Evolutionary conservation across 1,140 invertebrate genomes (phyloP), one percentile per base, ranked within the genome.

Genomic region (Heterodera schachtii): DNA sequence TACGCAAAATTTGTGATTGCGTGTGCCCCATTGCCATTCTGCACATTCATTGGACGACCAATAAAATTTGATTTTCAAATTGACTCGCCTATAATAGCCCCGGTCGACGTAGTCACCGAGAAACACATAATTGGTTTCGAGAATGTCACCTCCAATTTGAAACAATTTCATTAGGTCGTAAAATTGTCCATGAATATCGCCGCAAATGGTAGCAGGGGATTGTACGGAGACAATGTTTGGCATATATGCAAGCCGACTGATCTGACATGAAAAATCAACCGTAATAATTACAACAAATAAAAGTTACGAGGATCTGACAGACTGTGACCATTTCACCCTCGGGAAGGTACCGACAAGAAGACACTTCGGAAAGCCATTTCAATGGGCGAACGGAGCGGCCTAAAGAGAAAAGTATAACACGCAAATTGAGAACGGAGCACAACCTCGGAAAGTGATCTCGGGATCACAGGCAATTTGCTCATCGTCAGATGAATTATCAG

Each of bases 141-240:
- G 46, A 13, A 82, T 96, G 90, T 95, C 94, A 81, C 97, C 97
- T 85, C 97, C 97, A 93, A 98, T 98, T 92, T 95, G 93, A 92
- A 99, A 99, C 85, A 99, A 91, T 92, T 98, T 96, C 96, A 98
- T 98, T 82, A 99, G 92, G 92, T 99, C 97, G 93, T 98, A 97
- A 92, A 98, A 89, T 73, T 88, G 83, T 78, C 83, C 85, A 73
- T 87, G 85, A 73, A 89, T 87, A 75, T 87, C 84, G 43, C 90
- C 87, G 74, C 87, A 89, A 47, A 91, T 83, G 57, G 84, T 87
- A 19, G 87, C 85, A 11, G 86, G 90, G 3, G 86, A 76, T 19
- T 57, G 49, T 11, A 89, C 83, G 43, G 73, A 43, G 9, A 89
- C 84, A 71, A 90, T 80, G 47, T 90, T 87, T 19, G 84, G 82